Evolutionary conservation across 2,113 vertebrate genomes (phyloP).

Genomic region (Dicrurus megarhynchus): DNA sequence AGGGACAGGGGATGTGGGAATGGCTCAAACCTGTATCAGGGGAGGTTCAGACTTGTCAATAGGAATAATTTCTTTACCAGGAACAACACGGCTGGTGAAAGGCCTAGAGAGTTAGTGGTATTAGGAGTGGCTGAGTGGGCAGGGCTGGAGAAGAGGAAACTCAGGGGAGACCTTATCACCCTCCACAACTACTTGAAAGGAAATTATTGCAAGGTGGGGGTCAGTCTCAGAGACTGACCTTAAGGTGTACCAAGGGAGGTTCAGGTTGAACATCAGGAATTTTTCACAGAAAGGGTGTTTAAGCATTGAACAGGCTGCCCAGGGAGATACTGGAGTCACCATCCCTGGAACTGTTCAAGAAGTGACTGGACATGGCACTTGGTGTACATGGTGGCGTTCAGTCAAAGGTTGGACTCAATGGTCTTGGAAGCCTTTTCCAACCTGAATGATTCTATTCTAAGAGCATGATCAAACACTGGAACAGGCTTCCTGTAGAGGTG

Average conservation of each 20-base stretch:
- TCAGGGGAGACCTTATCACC: background rate
- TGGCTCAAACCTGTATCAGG: too few relatives aligned
- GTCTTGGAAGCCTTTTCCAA: background rate
- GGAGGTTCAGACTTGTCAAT: too few relatives aligned
- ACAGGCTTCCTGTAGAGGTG: background rate
- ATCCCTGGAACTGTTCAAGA: background rate
- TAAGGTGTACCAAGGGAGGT: background rate
- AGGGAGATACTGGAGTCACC: background rate
- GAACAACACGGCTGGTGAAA: background rate
- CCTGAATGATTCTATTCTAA: background rate
- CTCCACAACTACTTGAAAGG: background rate
- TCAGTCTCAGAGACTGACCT: background rate
- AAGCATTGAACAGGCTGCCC: background rate
- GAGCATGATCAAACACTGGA: background rate
- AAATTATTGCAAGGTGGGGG: background rate
- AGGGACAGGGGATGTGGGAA: too few relatives aligned
- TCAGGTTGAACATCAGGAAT: background rate
- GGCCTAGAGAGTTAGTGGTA: background rate
- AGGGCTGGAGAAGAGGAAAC: background rate
- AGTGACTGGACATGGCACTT: background rate
- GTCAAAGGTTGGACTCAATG: background rate
- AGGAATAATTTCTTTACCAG: background rate
- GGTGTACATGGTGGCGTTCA: background rate
- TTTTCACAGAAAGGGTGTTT: background rate
- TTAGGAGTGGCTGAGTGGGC: background rate